Evolutionary conservation across 2,797 vertebrate species (phyloP).

Genomic region (Myotis daubentonii): DNA sequence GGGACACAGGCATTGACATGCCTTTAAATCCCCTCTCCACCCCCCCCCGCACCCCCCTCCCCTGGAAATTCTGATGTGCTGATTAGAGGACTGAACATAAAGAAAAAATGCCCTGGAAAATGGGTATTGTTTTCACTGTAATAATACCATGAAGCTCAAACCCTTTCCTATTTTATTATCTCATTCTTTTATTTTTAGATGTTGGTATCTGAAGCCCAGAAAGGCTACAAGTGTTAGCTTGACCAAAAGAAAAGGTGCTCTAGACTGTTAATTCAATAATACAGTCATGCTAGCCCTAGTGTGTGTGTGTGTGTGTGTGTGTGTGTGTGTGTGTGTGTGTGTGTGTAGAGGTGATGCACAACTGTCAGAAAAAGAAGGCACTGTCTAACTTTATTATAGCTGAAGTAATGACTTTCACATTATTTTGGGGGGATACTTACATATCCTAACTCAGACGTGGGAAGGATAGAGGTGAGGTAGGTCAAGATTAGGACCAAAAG

Average conservation of each 20-base stretch:
- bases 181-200: slow-evolving; percentile 4
- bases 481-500: background rate
- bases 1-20: too few relatives aligned
- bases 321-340: background rate
- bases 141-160: background rate
- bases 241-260: background rate
- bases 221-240: background rate
- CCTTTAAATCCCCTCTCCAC: background rate
- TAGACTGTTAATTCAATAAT: background rate
- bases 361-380: background rate
- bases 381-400: background rate
- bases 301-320: too few relatives aligned
- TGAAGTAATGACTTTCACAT: background rate
- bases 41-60: too few relatives aligned
- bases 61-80: background rate
- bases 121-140: background rate
- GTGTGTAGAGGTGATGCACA: background rate
- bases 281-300: background rate
- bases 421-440: background rate
- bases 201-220: background rate
- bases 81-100: background rate
- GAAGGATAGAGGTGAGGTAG: rapidly evolving
- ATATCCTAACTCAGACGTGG: background rate
- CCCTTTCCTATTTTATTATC: background rate
- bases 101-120: background rate